These are phyloP conservation scores for Ernsta delagoae DNA, from an alignment of 2,888 invertebrate species.

Conservation along the genomic window DNA sequence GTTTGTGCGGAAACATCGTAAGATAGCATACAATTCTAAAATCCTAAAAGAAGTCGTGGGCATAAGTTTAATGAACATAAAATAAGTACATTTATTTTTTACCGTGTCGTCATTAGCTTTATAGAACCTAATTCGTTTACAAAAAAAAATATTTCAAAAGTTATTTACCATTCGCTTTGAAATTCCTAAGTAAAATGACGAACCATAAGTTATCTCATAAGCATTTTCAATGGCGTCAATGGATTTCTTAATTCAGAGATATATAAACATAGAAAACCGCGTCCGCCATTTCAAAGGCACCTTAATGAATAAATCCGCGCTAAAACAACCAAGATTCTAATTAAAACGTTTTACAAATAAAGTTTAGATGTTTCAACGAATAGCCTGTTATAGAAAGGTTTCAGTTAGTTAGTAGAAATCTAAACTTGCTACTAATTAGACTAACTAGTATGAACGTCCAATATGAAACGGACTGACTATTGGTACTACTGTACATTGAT, in stretches of 20 bases:
- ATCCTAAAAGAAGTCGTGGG: too few species aligned
- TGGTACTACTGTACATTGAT: too few species aligned
- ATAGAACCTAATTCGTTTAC: too few species aligned
- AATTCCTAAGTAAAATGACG: too few species aligned
- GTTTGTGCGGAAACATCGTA: too few species aligned
- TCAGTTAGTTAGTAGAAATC: neutral
- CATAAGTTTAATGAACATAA: too few species aligned
- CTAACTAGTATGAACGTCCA: neutral
- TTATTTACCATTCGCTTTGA: neutral
- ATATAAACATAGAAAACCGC: neutral
- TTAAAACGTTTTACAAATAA: slow-evolving; percentile 2
- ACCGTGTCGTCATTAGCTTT: too few species aligned
- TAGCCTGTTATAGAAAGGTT: neutral
- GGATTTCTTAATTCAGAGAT: neutral
- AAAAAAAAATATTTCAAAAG: neutral
- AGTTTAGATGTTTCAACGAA: neutral
- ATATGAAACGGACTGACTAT: neutral
- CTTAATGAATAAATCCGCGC: neutral
- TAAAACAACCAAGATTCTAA: slow-evolving; percentile 2
- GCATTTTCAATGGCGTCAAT: neutral
- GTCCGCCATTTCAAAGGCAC: neutral
- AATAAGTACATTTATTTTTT: too few species aligned
- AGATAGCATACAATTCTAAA: too few species aligned
- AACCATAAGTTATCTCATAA: neutral
- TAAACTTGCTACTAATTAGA: neutral